phyloP scores from a whole-genome alignment of 2,113 vertebrate genomes.

The Acanthisitta chloris region DNA sequence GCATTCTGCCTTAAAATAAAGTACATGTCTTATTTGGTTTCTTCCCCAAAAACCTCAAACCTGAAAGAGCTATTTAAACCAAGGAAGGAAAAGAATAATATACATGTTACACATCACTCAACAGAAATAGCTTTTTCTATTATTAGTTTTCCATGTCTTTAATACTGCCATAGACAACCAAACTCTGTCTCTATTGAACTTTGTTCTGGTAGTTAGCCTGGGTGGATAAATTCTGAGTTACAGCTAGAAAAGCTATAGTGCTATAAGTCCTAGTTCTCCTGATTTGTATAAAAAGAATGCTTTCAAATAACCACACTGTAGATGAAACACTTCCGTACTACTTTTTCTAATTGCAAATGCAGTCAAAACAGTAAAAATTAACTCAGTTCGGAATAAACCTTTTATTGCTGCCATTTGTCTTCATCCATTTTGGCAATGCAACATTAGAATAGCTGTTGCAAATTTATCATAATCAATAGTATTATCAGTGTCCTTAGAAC shows the following conservation, averaged over 20 bases:
- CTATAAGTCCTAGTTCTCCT: background rate
- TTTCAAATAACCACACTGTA: background rate
- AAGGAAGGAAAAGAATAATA: constrained; percentile 67
- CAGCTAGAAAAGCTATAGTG: background rate
- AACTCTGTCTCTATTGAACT: constrained; percentile 12
- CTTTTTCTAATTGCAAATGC: background rate
- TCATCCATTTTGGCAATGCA: background rate
- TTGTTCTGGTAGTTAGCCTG: background rate
- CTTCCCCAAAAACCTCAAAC: constrained; percentile 70
- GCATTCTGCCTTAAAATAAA: constrained; percentile 69
- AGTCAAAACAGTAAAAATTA: background rate
- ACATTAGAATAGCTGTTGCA: background rate
- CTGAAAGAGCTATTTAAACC: constrained; percentile 66
- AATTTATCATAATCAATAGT: background rate
- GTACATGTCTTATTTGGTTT: constrained; percentile 59
- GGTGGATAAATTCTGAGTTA: constrained; percentile 14
- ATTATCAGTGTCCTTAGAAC: background rate
- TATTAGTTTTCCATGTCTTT: constrained; percentile 62
- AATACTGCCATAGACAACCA: constrained; percentile 32
- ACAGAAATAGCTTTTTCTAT: constrained; percentile 59
- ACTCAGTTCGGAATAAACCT: background rate
- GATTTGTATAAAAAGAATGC: background rate
- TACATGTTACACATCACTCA: constrained; percentile 56
- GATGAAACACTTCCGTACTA: background rate
- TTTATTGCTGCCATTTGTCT: background rate